These are phyloP conservation scores for Odontomyia ornata DNA, from an alignment of 2,888 invertebrate species.

Conservation along the genomic window DNA sequence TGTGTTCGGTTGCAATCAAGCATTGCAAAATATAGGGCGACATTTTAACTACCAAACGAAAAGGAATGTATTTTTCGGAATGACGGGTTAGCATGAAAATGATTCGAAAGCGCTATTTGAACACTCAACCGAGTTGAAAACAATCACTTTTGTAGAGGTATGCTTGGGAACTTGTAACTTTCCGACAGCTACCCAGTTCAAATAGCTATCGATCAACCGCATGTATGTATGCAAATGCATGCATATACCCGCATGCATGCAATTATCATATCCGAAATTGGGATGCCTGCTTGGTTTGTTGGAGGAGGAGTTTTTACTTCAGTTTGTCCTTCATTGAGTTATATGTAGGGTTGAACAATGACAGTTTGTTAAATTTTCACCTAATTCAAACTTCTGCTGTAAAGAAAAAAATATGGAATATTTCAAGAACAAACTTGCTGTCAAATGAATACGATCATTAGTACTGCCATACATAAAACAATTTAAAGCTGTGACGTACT, in stretches of 20 bases:
- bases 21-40: conserved; percentile 11
- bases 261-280: too few relatives aligned
- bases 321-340: too few relatives aligned
- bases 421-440: too few relatives aligned
- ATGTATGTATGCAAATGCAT: neutral
- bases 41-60: conserved; percentile 1
- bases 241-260: neutral
- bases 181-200: neutral
- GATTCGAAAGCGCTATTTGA: neutral
- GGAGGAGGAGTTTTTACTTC: too few relatives aligned
- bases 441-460: too few relatives aligned
- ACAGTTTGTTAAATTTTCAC: too few relatives aligned
- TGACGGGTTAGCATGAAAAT: neutral
- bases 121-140: neutral
- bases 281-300: too few relatives aligned
- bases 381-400: too few relatives aligned
- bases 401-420: too few relatives aligned
- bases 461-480: too few relatives aligned
- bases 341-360: too few relatives aligned
- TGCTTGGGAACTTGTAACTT: neutral
- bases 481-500: too few relatives aligned
- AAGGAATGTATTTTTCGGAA: neutral
- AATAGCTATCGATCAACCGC: neutral
- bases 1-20: conserved; percentile 17
- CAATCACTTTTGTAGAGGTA: neutral